phyloP scores from a whole-genome alignment of 2,797 vertebrate species.

The Paedocypris micromegethes region DNA sequence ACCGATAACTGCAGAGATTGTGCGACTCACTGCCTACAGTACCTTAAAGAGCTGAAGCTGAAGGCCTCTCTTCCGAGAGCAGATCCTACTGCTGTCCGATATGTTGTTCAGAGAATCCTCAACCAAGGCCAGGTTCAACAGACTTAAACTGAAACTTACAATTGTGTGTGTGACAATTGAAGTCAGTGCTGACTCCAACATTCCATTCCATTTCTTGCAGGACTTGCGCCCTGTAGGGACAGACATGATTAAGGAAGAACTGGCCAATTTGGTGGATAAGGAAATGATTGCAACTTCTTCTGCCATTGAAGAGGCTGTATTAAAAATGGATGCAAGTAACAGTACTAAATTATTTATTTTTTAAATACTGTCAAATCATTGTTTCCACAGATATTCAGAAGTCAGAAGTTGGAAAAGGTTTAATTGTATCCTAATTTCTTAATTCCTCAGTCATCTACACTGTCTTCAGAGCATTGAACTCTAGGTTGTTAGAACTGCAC shows the following conservation, averaged over 20 bases:
- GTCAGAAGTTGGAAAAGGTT: too few relatives aligned
- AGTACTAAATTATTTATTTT: background rate
- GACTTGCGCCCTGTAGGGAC: conserved; percentile 77
- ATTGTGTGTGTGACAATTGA: background rate
- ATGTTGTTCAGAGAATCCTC: conserved; percentile 62
- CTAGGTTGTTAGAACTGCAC: too few relatives aligned
- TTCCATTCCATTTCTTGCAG: conserved; percentile 55
- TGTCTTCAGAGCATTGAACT: background rate
- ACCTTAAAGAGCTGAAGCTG: conserved; percentile 67
- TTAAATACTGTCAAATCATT: background rate
- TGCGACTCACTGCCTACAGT: conserved; percentile 65
- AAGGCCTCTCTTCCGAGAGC: conserved; percentile 61
- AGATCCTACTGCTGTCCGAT: conserved; percentile 56
- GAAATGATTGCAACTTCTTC: conserved; percentile 87
- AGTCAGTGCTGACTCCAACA: background rate
- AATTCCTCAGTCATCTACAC: background rate
- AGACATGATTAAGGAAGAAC: conserved; percentile 82
- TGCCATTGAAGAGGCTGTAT: conserved; percentile 81
- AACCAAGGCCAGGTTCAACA: conserved; percentile 57
- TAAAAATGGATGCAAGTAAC: conserved; percentile 82
- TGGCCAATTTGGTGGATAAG: conserved; percentile 89
- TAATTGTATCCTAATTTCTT: too few relatives aligned
- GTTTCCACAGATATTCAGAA: too few relatives aligned
- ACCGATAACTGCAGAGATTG: conserved; percentile 67
- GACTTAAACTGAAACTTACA: too few relatives aligned